Evolutionary conservation across 2,888 invertebrate genomes (phyloP), one percentile per base, ranked within the genome.

Genomic region (Orchestes rusci): DNA sequence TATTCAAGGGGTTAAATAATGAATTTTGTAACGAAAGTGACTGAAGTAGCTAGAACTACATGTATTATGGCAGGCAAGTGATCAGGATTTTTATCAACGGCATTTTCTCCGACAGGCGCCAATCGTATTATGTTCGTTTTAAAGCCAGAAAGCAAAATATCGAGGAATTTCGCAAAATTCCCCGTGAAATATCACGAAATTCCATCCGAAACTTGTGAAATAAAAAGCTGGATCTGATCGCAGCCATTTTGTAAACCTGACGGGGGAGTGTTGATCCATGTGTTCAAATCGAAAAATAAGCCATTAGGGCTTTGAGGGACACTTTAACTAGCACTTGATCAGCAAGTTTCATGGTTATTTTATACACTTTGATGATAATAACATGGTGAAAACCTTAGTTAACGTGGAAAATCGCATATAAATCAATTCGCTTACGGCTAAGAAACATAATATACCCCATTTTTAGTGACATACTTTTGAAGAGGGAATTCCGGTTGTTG

Each of bases 401-500:
- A n/a, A n/a, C n/a, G n/a, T 48, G 55, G 52, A 56, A 54, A 57
- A 54, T 50, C 53, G 53, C 53, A 58, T 58, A 59, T 62, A 65
- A 66, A 68, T 66, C 66, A 67, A 66, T 67, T 67, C 64, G 67
- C 66, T 67, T 67, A 66, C 66, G 64, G 66, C 63, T 61, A 64
- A 65, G 65, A 63, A 67, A 65, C 66, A 68, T 65, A 65, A 68
- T 67, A 77, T 79, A 79, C 79, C 79, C 79, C 78, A 78, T 78
- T 79, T 79, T 65, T 77, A 77, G 77, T 79, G 78, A 79, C 79
- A 79, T 77, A 78, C 78, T 76, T 77, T 76, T 76, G 73, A 75
- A 74, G 73, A 64, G 58, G 68, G 69, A 73, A 74, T n/a, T n/a
- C n/a, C 59, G 58, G 66, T 69, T 53, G 53, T 54, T 57, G 55